These are phyloP conservation scores for Drosophila planitibia DNA, from an alignment of 2,888 invertebrate genomes.

Conservation along the genomic window DNA sequence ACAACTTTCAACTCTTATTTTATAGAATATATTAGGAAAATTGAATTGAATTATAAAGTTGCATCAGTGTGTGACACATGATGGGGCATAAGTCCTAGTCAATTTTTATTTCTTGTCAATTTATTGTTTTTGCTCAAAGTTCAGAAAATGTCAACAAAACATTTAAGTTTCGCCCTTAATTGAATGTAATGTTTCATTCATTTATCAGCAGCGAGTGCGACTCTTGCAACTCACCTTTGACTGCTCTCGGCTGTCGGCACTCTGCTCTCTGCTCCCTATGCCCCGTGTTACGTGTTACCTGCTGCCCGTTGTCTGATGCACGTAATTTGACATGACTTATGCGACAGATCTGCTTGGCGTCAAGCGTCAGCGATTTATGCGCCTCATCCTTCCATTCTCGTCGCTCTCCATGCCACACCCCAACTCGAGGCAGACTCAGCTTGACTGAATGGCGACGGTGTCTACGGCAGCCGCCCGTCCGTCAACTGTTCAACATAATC, in stretches of 20 bases:
- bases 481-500: constrained; percentile 76
- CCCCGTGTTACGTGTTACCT: not conserved
- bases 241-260: not conserved
- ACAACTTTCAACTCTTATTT: not conserved
- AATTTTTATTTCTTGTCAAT: constrained; percentile 14
- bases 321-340: constrained; percentile 81
- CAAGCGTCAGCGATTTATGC: constrained; percentile 80
- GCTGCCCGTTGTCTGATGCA: constrained; percentile 26
- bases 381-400: constrained; percentile 14
- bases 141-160: constrained; percentile 41
- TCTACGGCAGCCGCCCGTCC: constrained; percentile 9
- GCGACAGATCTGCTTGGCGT: constrained; percentile 80
- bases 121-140: constrained; percentile 18
- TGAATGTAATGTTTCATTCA: constrained; percentile 76
- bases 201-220: constrained; percentile 28
- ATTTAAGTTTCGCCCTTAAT: constrained; percentile 67
- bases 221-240: constrained; percentile 9
- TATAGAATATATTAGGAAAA: not conserved
- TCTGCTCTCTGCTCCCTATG: not conserved
- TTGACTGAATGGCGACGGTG: not conserved
- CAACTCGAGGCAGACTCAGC: not conserved
- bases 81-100: not conserved
- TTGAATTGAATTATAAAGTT: not conserved
- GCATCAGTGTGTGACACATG: not conserved
- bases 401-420: constrained; percentile 17